A percentile compares a stretch with the other conserved stretches of the same genome.
phyloP scores from a whole-genome alignment of 2,797 vertebrate species.

The Danio tinwini region DNA sequence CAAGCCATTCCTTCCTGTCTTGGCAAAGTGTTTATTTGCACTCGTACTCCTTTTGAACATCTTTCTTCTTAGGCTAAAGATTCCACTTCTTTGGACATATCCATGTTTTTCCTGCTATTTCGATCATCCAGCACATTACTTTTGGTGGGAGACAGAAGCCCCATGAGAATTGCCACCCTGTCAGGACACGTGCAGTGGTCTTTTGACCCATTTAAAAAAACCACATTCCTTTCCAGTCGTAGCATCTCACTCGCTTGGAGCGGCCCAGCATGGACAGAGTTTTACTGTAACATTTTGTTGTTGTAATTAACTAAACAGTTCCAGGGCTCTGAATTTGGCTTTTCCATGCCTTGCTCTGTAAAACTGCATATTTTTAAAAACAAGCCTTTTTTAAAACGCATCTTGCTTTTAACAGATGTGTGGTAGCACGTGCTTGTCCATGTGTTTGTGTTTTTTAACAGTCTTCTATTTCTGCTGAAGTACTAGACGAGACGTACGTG shows the following conservation, averaged over 20 bases:
- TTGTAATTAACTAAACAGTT: slow-evolving; percentile 68
- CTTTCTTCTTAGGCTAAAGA: slow-evolving; percentile 58
- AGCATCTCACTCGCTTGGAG: slow-evolving; percentile 59
- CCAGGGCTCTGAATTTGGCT: slow-evolving; percentile 67
- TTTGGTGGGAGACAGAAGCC: slow-evolving; percentile 58
- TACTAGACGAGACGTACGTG: slow-evolving; percentile 61
- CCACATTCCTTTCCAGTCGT: slow-evolving; percentile 68
- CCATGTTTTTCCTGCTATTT: slow-evolving; percentile 75
- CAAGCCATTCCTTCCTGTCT: slow-evolving; percentile 71
- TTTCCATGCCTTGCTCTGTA: slow-evolving; percentile 65
- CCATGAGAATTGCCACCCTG: slow-evolving; percentile 61
- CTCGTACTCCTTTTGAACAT: slow-evolving; percentile 60
- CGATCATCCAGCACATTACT: slow-evolving; percentile 70
- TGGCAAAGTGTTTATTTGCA: slow-evolving; percentile 73
- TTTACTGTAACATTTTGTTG: slow-evolving; percentile 54
- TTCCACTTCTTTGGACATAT: slow-evolving; percentile 67
- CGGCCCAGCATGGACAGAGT: slow-evolving; percentile 63
- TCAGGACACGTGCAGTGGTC: slow-evolving; percentile 77
- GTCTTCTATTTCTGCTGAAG: slow-evolving; percentile 56
- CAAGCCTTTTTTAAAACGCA: slow-evolving; percentile 7
- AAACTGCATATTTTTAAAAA: slow-evolving; percentile 74
- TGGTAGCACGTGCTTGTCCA: slow-evolving; percentile 65
- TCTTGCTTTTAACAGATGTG: slow-evolving; percentile 59
- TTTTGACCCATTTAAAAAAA: slow-evolving; percentile 77
- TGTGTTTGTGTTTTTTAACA: slow-evolving; percentile 58